Base-by-base conservation (phyloP, 2,113 vertebrate genomes). In the Daphoenositta chrysoptera region DNA sequence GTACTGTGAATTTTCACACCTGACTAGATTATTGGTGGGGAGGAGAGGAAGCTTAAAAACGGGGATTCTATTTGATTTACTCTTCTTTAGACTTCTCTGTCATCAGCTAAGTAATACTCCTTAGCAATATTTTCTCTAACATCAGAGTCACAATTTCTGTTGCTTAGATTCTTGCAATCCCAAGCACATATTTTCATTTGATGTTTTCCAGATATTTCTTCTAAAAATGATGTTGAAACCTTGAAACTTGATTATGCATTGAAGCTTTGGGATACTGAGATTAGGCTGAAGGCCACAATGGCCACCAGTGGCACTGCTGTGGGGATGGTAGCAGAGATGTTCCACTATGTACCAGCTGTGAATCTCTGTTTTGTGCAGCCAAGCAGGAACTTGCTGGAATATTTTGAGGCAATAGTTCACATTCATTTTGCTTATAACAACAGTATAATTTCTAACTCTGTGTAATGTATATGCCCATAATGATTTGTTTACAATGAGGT, bases 11-110 rank as follows among this genome's bases (percentile, higher is more conserved):
- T 78, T 87, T 78, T 70, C 47, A 57, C 13, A 63, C 7, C 13
- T 28, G 15, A 35, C 30, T 18, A 31, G 23, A 58, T 66, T 53
- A 75, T 4, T 0, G 0, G 5, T 42, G 15, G 3, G 4, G 13
- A 47, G 27, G 26, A 53, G 2, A 3, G 17, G 10, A 89, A 79
- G 12, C 28, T 75, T 73, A 22, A 63, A 72, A 57, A 54, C n/a
- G 9, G 11, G 18, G 4, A 40, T 71, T 88, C 22, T 66, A 2
- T 31, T 79, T 68, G 10, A 51, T 89, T 76, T 77, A 50, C 7
- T 79, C 20, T 58, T 50, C 58, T 44, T 57, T 79, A 40, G 17
- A 23, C 2, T 85, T 63, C 3, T 26, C 27, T 72, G 18, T 35
- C 40, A 57, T 63, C 37, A 84, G 16, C 26, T 61, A 60, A 83